Evolutionary conservation across 2,888 invertebrate genomes (phyloP), one percentile per base, ranked within the genome.

Genomic region (Rhodophaea formosa): DNA sequence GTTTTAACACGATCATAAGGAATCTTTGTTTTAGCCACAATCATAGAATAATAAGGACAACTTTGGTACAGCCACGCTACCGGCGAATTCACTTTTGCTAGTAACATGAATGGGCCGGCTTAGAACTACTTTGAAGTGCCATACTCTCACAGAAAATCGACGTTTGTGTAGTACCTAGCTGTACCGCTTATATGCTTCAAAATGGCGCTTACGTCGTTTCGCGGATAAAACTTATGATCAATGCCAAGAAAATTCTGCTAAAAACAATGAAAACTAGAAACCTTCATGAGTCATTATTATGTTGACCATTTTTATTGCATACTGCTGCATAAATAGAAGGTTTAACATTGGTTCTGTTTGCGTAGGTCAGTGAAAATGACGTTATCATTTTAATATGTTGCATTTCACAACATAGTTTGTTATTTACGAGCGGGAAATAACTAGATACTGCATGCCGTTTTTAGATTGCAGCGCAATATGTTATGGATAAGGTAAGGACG

Each of bases 301-400:
- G 30, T 30, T 14, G 0, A 14, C 30, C 15, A 46, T 23, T 29
- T 47, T 30, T 47, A 47, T 29, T 47, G 29, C 45, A 45, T 45
- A 45, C 16, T 17, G 5, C 12, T 6, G 39, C 39, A n/a, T 10
- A 39, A 39, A 39, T 35, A 23, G 39, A 39, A 39, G n/a, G 39
- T 39, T 12, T 39, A 46, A 23, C 17, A 12, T 17, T 12, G 12
- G 12, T 46, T 45, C 7, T 45, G 44, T 45, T 45, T 3, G 16
- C 16, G 44, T 45, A 45, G 44, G 44, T 45, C 44, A 45, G 44
- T 45, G 10, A 16, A 16, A 16, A 45, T 45, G 44, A 45, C 44
- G 44, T 16, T 15, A 16, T 39, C 10, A 16, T 8, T 45, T 16
- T 16, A 45, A 16, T 45, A 10, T 17, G 15, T 45, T 16, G 16